Percentiles rank a stretch among this genome's conserved stretches.
These are phyloP conservation scores for Hyposmocoma kahamanoa DNA, from an alignment of 1,140 invertebrate species.

Conservation along the genomic window DNA sequence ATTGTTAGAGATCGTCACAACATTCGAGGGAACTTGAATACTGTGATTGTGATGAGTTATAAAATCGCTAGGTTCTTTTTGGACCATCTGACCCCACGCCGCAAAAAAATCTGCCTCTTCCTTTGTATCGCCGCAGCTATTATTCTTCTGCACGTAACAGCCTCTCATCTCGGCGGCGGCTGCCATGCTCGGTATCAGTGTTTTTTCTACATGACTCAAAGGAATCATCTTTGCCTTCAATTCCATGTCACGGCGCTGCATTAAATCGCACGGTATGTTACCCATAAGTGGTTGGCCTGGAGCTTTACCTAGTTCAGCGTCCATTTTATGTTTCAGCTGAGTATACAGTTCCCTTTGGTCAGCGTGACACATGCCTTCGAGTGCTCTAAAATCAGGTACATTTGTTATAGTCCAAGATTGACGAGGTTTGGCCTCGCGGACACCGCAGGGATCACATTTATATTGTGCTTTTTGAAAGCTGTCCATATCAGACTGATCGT, in stretches of 20 bases:
- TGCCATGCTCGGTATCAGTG: constrained; percentile 58
- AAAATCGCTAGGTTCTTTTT: constrained; percentile 67
- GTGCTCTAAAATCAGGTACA: constrained; percentile 46
- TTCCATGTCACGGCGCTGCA: constrained; percentile 59
- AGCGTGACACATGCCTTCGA: constrained; percentile 53
- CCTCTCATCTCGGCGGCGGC: constrained; percentile 43
- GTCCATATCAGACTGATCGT: constrained; percentile 51
- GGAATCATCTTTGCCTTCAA: constrained; percentile 67
- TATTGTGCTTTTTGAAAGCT: constrained; percentile 46
- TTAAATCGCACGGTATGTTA: constrained; percentile 42
- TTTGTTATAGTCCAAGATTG: constrained; percentile 68
- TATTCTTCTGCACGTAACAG: constrained; percentile 59
- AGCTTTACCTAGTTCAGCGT: constrained; percentile 57
- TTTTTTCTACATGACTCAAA: constrained; percentile 62
- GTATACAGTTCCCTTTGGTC: constrained; percentile 56
- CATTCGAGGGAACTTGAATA: constrained; percentile 50
- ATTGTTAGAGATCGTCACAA: constrained; percentile 60
- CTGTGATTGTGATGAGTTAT: constrained; percentile 66
- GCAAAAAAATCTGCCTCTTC: constrained; percentile 68
- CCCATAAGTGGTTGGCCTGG: constrained; percentile 46
- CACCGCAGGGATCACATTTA: constrained; percentile 50
- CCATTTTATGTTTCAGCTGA: constrained; percentile 62
- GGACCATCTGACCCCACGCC: constrained; percentile 68
- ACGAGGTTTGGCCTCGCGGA: constrained; percentile 59
- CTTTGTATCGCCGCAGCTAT: constrained; percentile 61